Conservation (phyloP, 2,888 invertebrate species). For the Endotricha flammealis region DNA sequence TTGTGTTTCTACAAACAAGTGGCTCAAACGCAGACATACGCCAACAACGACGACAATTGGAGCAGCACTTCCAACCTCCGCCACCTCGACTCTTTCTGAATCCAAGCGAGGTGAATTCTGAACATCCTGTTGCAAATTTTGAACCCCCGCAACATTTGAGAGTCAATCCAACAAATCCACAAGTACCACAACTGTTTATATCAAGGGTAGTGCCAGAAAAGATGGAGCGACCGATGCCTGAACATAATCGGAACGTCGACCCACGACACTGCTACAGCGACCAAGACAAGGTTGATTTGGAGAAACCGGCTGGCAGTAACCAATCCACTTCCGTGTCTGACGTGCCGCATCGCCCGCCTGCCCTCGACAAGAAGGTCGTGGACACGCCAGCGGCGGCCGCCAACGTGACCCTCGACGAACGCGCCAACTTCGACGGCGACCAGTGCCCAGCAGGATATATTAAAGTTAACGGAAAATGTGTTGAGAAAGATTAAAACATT, state of each 20-base stretch:
- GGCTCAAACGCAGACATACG: slow-evolving; percentile 18
- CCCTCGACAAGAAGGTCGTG: no score
- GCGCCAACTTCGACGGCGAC: slow-evolving; percentile 46
- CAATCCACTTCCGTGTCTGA: background rate
- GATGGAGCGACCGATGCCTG: slow-evolving; percentile 14
- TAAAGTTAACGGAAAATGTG: slow-evolving; percentile 45
- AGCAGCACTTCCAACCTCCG: slow-evolving; percentile 11
- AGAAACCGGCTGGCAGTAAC: background rate
- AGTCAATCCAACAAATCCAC: slow-evolving; percentile 15
- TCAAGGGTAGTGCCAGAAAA: slow-evolving; percentile 21
- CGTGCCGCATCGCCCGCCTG: no score
- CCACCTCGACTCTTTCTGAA: slow-evolving; percentile 21
- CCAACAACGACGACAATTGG: slow-evolving; percentile 15
- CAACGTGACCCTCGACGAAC: slow-evolving; percentile 29
- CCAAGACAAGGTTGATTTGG: background rate
- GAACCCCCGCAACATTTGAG: slow-evolving; percentile 21
- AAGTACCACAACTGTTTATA: slow-evolving; percentile 23
- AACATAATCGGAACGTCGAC: slow-evolving; percentile 2
- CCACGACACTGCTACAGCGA: background rate
- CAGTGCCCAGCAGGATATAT: slow-evolving; percentile 42
- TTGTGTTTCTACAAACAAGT: slow-evolving; percentile 21
- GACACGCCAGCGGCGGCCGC: slow-evolving; percentile 17
- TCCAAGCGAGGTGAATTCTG: slow-evolving; percentile 11
- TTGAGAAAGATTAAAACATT: slow-evolving; percentile 26
- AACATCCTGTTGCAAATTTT: slow-evolving; percentile 15